These are phyloP conservation scores for Xyrichtys novacula DNA, from an alignment of 2,797 vertebrate genomes.

Conservation along the genomic window DNA sequence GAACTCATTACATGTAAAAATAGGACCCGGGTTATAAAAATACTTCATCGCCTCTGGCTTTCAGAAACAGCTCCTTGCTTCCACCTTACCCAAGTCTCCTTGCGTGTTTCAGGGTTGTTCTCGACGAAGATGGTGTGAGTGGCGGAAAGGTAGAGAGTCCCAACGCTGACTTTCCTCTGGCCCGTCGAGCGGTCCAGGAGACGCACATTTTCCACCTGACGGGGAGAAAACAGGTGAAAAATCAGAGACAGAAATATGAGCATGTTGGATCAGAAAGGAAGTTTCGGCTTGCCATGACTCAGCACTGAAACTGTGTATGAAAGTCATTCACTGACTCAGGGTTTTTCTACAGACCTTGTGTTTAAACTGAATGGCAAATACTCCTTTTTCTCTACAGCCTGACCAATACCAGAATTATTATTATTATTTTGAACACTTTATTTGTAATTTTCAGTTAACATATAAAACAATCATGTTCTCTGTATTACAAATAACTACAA, in stretches of 20 bases:
- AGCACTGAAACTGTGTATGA: neutral
- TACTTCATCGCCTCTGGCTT: neutral
- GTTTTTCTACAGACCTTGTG: neutral
- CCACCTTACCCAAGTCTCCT: constrained; percentile 93
- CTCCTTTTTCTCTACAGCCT: neutral
- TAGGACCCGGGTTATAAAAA: neutral
- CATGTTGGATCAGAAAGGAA: no score
- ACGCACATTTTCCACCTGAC: constrained; percentile 93
- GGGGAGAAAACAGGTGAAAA: neutral
- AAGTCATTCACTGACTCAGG: neutral
- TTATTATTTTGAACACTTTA: no score
- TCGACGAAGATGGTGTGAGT: constrained; percentile 97
- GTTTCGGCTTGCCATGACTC: constrained; percentile 5
- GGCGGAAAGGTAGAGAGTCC: constrained; percentile 94
- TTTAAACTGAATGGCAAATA: neutral
- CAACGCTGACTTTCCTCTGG: constrained; percentile 87
- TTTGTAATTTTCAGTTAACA: no score
- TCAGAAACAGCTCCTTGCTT: neutral
- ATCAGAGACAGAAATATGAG: neutral
- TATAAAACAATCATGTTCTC: no score
- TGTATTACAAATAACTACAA: no score
- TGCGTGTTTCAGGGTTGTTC: constrained; percentile 90
- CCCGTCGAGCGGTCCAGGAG: constrained; percentile 87
- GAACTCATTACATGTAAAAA: neutral
- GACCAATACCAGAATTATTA: neutral